A percentile compares a stretch with the other conserved stretches of the same genome.
Conservation (phyloP, 2,797 vertebrate species). For the Benthosema pterotum region DNA sequence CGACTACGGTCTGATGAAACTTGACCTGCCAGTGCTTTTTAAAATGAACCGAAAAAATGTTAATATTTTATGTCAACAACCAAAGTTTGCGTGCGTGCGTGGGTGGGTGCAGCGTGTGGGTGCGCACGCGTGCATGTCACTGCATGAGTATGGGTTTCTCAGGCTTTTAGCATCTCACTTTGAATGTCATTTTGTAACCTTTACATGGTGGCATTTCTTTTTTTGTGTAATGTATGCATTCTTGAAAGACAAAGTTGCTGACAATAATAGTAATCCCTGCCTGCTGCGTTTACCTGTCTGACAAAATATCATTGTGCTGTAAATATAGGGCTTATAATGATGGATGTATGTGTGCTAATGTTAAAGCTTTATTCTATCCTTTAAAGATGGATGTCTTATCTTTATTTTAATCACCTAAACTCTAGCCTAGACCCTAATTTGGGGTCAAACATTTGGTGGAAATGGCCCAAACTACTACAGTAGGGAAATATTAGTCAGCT, state of each 20-base stretch:
- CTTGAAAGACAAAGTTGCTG: slow-evolving; percentile 27
- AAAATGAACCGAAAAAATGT: too few relatives aligned
- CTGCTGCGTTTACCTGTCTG: not conserved
- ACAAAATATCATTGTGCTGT: slow-evolving; percentile 31
- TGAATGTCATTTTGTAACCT: slow-evolving; percentile 67
- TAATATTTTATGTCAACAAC: slow-evolving; percentile 61
- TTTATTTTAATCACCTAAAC: slow-evolving; percentile 37
- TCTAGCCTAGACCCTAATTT: too few relatives aligned
- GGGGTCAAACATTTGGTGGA: too few relatives aligned
- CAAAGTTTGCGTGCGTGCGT: slow-evolving; percentile 70
- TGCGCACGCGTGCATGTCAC: not conserved
- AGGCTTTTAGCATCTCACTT: slow-evolving; percentile 63
- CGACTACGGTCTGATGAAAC: slow-evolving; percentile 46
- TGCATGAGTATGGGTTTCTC: slow-evolving; percentile 65
- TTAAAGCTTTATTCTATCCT: slow-evolving; percentile 58
- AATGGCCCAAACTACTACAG: too few relatives aligned
- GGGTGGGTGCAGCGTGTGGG: too few relatives aligned
- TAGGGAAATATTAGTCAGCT: too few relatives aligned
- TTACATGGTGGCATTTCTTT: slow-evolving; percentile 31
- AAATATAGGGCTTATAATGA: slow-evolving; percentile 41
- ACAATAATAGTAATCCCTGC: slow-evolving; percentile 16
- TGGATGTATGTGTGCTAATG: slow-evolving; percentile 54
- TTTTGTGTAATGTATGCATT: slow-evolving; percentile 36
- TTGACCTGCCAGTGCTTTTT: slow-evolving; percentile 53
- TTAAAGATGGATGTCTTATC: slow-evolving; percentile 25